Evolutionary conservation across 1,140 invertebrate genomes (phyloP).

Genomic region (Pseudomyrmex cubaensis): DNA sequence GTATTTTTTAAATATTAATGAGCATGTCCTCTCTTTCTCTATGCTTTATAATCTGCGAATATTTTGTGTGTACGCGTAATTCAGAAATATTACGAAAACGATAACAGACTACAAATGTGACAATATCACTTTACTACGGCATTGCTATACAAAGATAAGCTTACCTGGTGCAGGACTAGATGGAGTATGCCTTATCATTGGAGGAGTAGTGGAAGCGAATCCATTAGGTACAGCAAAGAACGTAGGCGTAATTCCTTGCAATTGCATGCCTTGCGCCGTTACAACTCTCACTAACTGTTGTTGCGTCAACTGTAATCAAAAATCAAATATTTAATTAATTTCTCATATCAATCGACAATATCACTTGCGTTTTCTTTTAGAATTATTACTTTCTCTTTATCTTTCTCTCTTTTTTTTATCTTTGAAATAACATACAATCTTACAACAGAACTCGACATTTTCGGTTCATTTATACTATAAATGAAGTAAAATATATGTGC

Average conservation of each 20-base stretch:
- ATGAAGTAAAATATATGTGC: no score
- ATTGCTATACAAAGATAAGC: constrained; percentile 38
- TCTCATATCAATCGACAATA: neutral
- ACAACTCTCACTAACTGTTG: constrained; percentile 84
- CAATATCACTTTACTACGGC: neutral
- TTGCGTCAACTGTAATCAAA: constrained; percentile 81
- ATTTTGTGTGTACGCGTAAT: no score
- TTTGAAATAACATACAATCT: neutral
- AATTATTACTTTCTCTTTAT: neutral
- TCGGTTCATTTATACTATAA: no score
- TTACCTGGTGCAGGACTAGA: constrained; percentile 84
- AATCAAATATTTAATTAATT: constrained; percentile 44
- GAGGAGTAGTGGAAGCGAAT: constrained; percentile 81
- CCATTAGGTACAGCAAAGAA: constrained; percentile 85
- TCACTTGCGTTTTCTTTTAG: neutral
- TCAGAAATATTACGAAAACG: no score
- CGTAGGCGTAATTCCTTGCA: constrained; percentile 82
- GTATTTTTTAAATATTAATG: no score
- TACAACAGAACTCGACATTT: no score
- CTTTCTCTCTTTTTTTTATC: neutral
- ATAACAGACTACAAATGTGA: neutral
- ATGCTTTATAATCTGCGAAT: no score
- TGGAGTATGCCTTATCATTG: constrained; percentile 84
- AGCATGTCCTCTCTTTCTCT: no score
- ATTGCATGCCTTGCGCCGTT: constrained; percentile 83